phyloP scores from a whole-genome alignment of 2,797 vertebrate genomes.

The Enteromius mattozi region DNA sequence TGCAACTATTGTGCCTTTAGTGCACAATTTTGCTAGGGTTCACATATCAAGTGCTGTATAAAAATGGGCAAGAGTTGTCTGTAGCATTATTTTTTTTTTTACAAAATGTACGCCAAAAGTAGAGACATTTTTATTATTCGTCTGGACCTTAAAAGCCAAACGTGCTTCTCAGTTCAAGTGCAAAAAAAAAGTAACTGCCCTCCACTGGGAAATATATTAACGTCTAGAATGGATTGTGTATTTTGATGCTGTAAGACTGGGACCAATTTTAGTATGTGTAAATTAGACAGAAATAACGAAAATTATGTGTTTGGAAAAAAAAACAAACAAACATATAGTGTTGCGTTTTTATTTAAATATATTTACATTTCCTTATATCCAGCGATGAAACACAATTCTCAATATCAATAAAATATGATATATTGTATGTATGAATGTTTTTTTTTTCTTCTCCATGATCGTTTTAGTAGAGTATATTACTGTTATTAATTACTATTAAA shows the following conservation, averaged over 20 bases:
- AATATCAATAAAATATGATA: conserved; percentile 1
- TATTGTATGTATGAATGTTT: neutral
- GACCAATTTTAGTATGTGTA: neutral
- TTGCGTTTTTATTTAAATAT: neutral
- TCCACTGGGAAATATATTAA: neutral
- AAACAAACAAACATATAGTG: no score
- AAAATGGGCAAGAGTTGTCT: neutral
- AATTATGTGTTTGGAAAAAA: neutral
- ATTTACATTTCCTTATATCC: neutral
- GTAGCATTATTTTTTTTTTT: no score
- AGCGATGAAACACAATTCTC: neutral
- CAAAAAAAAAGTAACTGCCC: conserved; percentile 4
- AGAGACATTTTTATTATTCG: conserved; percentile 5
- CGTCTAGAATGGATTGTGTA: neutral
- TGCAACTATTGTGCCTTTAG: neutral
- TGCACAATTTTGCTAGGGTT: neutral
- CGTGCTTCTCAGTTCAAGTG: neutral
- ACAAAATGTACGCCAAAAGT: neutral
- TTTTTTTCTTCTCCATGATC: neutral
- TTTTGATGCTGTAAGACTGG: neutral
- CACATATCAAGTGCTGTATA: neutral
- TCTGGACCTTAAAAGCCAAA: neutral
- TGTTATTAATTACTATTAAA: neutral
- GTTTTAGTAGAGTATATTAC: neutral
- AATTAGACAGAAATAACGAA: neutral